Percentiles rank a stretch among this genome's conserved stretches.
Conservation (phyloP, 2,797 vertebrate genomes). For the Clarias laeviceps region DNA sequence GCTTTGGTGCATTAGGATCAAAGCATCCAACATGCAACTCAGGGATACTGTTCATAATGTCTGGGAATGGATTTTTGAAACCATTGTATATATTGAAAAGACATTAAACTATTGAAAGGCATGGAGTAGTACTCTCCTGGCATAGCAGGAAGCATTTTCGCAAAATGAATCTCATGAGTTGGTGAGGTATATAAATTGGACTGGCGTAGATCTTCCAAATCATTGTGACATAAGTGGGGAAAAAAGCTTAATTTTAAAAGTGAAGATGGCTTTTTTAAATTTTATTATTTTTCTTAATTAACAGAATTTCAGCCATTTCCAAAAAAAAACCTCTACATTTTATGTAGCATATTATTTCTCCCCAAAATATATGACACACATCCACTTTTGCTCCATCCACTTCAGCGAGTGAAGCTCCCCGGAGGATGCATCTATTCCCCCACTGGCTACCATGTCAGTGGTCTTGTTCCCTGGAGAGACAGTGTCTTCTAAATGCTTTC, state of each 20-base stretch:
- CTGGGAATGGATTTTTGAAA: slow-evolving; percentile 44
- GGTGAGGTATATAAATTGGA: slow-evolving; percentile 1
- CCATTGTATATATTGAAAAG: slow-evolving; percentile 42
- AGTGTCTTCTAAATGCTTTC: slow-evolving; percentile 38
- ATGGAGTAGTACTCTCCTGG: slow-evolving; percentile 37
- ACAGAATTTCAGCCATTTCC: background rate
- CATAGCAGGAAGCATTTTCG: slow-evolving; percentile 41
- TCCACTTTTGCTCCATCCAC: slow-evolving; percentile 35
- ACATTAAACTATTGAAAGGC: slow-evolving; percentile 28
- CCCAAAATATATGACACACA: slow-evolving; percentile 31
- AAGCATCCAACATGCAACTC: slow-evolving; percentile 41
- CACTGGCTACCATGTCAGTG: slow-evolving; percentile 43
- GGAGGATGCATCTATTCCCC: slow-evolving; percentile 42
- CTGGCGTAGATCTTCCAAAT: slow-evolving; percentile 18
- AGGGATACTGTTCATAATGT: slow-evolving; percentile 30
- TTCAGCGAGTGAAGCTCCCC: slow-evolving; percentile 40
- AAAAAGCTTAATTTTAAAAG: slow-evolving; percentile 9
- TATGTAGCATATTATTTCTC: slow-evolving; percentile 46
- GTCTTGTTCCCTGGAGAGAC: slow-evolving; percentile 32
- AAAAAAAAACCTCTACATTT: background rate
- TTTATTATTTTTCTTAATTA: background rate
- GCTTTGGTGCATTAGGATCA: slow-evolving; percentile 45
- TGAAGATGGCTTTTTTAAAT: too few species aligned
- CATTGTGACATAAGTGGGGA: background rate
- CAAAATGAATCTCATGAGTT: slow-evolving; percentile 30